phyloP scores from a whole-genome alignment of 1,140 invertebrate genomes.

The Drosophila elegans region DNA sequence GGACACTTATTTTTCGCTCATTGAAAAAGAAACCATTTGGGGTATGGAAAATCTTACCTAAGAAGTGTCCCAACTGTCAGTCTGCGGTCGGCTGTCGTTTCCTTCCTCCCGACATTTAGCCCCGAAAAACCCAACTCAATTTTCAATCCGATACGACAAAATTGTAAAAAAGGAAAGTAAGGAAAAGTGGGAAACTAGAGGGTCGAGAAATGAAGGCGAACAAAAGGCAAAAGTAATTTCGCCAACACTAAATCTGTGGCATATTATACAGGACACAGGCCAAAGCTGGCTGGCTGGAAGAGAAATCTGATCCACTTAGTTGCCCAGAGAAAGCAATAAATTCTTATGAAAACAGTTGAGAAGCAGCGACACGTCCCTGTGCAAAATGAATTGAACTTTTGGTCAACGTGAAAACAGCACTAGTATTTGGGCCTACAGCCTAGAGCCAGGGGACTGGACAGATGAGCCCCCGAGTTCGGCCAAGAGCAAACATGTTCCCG shows the following conservation, averaged over 20 bases:
- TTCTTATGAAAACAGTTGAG: slow-evolving; percentile 63
- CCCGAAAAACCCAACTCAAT: slow-evolving; percentile 53
- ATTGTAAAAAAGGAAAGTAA: slow-evolving; percentile 20
- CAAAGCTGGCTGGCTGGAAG: slow-evolving; percentile 7
- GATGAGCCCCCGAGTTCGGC: slow-evolving; percentile 29
- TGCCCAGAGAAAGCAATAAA: slow-evolving; percentile 63
- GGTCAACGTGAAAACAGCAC: slow-evolving; percentile 57
- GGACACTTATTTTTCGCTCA: not conserved
- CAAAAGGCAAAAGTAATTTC: slow-evolving; percentile 63
- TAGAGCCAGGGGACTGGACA: slow-evolving; percentile 13
- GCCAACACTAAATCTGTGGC: slow-evolving; percentile 59
- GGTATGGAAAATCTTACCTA: slow-evolving; percentile 37
- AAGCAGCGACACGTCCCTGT: slow-evolving; percentile 34
- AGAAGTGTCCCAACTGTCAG: slow-evolving; percentile 35
- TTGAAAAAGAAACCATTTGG: slow-evolving; percentile 19
- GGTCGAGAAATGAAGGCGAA: slow-evolving; percentile 28
- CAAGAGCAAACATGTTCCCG: slow-evolving; percentile 30
- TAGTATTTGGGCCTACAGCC: slow-evolving; percentile 46
- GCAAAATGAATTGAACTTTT: slow-evolving; percentile 70
- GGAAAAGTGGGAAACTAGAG: not conserved
- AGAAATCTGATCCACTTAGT: slow-evolving; percentile 71
- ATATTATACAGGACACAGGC: slow-evolving; percentile 55
- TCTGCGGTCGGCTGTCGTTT: slow-evolving; percentile 24
- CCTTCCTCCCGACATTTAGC: not conserved
- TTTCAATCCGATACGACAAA: slow-evolving; percentile 53